These are phyloP conservation scores for Pachyseris speciosa DNA, from an alignment of 64 coral and sea anemone species.

Conservation along the genomic window DNA sequence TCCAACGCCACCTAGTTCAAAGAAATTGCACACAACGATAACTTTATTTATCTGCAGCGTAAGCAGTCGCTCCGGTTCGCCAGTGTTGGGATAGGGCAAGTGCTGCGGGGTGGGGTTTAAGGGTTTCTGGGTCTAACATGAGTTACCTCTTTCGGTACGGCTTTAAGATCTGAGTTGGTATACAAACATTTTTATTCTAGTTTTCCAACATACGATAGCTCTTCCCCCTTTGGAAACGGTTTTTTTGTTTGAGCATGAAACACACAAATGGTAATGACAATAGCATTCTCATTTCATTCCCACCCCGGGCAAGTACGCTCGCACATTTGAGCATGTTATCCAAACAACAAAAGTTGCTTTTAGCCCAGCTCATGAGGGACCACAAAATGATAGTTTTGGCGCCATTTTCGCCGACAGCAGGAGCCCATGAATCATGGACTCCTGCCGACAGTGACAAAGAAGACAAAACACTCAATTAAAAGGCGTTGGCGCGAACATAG, in stretches of 20 bases:
- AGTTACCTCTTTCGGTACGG: neutral
- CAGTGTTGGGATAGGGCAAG: neutral
- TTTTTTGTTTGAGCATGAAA: neutral
- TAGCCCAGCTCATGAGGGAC: too few relatives aligned
- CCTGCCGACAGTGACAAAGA: too few relatives aligned
- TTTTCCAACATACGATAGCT: neutral
- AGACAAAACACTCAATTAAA: too few relatives aligned
- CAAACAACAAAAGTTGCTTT: too few relatives aligned
- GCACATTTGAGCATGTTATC: too few relatives aligned
- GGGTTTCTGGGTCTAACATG: neutral
- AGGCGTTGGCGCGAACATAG: too few relatives aligned
- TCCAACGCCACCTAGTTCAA: constrained; percentile 4
- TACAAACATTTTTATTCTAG: neutral
- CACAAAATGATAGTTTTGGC: too few relatives aligned
- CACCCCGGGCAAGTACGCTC: too few relatives aligned
- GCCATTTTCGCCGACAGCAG: too few relatives aligned
- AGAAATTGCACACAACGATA: neutral
- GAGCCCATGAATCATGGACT: too few relatives aligned
- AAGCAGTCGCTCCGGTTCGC: neutral
- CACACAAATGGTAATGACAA: too few relatives aligned
- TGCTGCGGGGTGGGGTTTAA: neutral
- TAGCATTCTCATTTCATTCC: too few relatives aligned
- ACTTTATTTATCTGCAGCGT: neutral
- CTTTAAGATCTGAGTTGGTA: constrained; percentile 9
- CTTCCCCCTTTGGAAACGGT: neutral